phyloP scores from a whole-genome alignment of 2,888 invertebrate species.

The Drosophila subquinaria region DNA sequence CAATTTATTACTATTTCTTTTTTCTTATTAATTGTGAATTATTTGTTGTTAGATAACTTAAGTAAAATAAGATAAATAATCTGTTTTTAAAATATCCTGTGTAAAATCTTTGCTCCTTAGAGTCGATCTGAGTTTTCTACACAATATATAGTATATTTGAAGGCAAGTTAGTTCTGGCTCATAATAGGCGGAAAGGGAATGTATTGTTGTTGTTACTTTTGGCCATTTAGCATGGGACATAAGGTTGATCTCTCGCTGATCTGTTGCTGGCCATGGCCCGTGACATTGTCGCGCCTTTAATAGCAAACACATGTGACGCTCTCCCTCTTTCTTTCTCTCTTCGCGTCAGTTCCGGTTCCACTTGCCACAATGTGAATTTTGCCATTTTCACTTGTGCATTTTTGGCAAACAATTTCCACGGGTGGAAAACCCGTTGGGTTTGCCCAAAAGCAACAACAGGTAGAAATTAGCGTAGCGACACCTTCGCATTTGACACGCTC shows the following conservation, averaged over 20 bases:
- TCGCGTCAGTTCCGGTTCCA: conserved; percentile 49
- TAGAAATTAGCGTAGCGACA: conserved; percentile 55
- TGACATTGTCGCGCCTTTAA: conserved; percentile 58
- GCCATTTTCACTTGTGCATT: conserved; percentile 44
- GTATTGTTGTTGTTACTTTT: conserved; percentile 16
- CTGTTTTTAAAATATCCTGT: background rate
- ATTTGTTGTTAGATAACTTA: no score
- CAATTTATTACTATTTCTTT: no score
- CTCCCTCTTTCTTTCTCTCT: background rate
- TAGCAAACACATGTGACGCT: conserved; percentile 41
- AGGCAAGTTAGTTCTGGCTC: conserved; percentile 39
- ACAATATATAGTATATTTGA: background rate
- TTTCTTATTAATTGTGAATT: no score
- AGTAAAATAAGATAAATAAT: no score
- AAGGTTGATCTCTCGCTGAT: conserved; percentile 37
- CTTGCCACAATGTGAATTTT: conserved; percentile 35
- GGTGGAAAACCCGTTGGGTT: conserved; percentile 46
- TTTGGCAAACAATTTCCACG: conserved; percentile 51
- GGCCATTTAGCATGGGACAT: conserved; percentile 8
- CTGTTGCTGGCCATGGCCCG: conserved; percentile 38
- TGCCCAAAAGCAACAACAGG: conserved; percentile 45
- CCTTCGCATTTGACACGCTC: conserved; percentile 65
- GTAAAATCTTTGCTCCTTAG: background rate
- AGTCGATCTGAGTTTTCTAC: background rate
- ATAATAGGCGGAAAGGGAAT: conserved; percentile 26